These are phyloP conservation scores for Sphyrna mokarran DNA, from an alignment of 2,113 vertebrate genomes.

Conservation along the genomic window DNA sequence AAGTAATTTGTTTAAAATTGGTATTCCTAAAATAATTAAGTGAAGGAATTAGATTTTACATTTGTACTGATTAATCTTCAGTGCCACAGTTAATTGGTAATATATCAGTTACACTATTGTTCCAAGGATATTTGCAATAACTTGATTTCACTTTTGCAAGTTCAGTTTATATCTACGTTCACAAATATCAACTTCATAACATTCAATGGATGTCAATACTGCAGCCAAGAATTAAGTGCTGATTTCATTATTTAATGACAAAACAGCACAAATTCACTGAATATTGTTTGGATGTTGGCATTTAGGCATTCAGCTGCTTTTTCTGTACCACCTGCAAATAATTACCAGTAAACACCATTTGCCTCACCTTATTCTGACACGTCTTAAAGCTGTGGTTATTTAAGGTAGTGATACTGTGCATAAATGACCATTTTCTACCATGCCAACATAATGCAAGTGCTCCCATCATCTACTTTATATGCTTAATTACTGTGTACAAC, in stretches of 20 bases:
- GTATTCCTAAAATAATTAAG: background rate
- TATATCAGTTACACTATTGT: background rate
- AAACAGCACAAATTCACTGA: background rate
- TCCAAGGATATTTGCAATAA: background rate
- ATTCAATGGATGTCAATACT: background rate
- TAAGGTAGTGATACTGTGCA: background rate
- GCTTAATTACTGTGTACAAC: background rate
- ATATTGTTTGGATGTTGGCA: background rate
- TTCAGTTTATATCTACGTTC: background rate
- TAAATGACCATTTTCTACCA: background rate
- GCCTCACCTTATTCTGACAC: background rate
- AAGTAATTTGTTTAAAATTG: background rate
- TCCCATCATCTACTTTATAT: background rate
- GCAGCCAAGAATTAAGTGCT: background rate
- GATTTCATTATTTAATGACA: too few species aligned
- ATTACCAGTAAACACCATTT: background rate
- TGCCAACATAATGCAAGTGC: background rate
- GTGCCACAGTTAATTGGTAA: background rate
- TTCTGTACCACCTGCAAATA: background rate
- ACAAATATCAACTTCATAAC: background rate
- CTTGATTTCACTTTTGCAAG: background rate
- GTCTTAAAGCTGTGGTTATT: background rate
- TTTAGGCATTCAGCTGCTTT: background rate
- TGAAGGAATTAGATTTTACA: background rate
- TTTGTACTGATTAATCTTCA: background rate